These are phyloP conservation scores for Bombus confusus DNA, from an alignment of 1,140 invertebrate genomes.

Conservation along the genomic window DNA sequence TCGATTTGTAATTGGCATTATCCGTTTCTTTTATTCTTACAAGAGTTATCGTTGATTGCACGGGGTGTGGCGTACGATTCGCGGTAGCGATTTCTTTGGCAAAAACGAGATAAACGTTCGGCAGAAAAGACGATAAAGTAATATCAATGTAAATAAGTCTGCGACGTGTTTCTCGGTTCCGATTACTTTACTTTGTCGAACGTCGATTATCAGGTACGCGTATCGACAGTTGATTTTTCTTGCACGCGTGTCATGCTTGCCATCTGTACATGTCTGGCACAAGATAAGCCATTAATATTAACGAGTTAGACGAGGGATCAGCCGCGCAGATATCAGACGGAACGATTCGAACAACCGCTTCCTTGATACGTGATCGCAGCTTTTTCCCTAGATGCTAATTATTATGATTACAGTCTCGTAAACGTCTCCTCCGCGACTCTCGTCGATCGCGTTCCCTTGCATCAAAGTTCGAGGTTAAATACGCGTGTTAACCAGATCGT, in stretches of 20 bases:
- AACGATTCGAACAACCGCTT: neutral
- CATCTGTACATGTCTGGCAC: neutral
- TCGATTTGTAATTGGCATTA: neutral
- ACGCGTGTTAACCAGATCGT: neutral
- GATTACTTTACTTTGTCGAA: neutral
- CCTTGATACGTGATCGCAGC: neutral
- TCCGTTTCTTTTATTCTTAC: neutral
- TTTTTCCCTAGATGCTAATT: constrained; percentile 17
- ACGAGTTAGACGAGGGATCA: constrained; percentile 1
- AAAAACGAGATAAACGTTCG: neutral
- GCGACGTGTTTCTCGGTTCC: neutral
- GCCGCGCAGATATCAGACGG: neutral
- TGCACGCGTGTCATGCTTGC: neutral
- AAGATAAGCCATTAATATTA: constrained; percentile 28
- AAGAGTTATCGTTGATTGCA: neutral
- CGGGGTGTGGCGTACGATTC: neutral
- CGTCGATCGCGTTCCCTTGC: no score
- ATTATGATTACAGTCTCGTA: constrained; percentile 26
- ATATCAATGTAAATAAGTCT: constrained; percentile 21
- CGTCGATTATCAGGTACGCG: constrained; percentile 7
- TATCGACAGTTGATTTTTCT: neutral
- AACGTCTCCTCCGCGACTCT: neutral
- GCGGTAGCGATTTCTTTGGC: neutral
- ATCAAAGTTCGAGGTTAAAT: neutral
- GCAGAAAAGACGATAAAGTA: constrained; percentile 9